These are phyloP conservation scores for Ptychochromis oligacanthus DNA, from an alignment of 2,113 vertebrate species.

Conservation along the genomic window DNA sequence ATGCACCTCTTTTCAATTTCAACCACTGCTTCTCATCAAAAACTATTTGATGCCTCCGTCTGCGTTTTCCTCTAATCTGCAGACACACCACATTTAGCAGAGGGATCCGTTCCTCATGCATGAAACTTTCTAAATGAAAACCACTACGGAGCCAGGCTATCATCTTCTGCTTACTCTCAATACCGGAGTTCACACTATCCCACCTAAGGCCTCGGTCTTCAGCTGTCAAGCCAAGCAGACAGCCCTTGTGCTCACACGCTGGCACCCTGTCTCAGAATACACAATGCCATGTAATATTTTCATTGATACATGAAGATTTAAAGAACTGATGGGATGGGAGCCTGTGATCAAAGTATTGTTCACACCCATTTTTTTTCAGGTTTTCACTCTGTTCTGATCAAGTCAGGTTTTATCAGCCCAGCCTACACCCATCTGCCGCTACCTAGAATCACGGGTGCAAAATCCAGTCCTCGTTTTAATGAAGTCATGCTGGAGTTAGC, in stretches of 20 bases:
- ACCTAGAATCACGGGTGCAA: constrained; percentile 39
- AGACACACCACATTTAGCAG: constrained; percentile 32
- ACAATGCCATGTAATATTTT: constrained; percentile 20
- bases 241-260: neutral
- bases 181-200: neutral
- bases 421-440: constrained; percentile 26
- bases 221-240: neutral
- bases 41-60: constrained; percentile 23
- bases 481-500: constrained; percentile 64
- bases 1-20: constrained; percentile 20
- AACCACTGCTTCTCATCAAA: constrained; percentile 4
- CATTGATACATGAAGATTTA: constrained; percentile 17
- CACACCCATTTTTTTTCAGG: neutral
- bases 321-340: constrained; percentile 28
- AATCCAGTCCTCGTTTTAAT: constrained; percentile 64
- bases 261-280: neutral
- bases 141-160: neutral
- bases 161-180: neutral
- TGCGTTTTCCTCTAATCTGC: constrained; percentile 37
- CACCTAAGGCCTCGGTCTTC: neutral
- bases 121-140: constrained; percentile 49
- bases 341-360: constrained; percentile 55
- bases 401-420: constrained; percentile 27
- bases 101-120: constrained; percentile 19
- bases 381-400: constrained; percentile 31